Percentiles rank a stretch among this genome's conserved stretches.
Conservation (phyloP, 2,113 vertebrate genomes). For the Motacilla alba region DNA sequence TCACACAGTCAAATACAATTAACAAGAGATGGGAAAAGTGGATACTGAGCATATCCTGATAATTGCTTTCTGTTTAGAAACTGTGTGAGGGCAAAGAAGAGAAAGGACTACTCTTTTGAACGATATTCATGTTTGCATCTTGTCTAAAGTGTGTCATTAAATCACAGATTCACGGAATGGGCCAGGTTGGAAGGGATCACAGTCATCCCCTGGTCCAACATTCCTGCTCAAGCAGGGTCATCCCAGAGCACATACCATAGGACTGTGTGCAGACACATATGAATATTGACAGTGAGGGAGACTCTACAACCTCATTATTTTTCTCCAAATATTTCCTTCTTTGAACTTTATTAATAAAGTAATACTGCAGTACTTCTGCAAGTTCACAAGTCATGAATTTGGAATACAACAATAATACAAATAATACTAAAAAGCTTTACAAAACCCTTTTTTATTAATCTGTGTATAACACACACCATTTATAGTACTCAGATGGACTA, state of each 20-base stretch:
- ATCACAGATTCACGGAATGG: background rate
- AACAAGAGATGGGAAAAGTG: background rate
- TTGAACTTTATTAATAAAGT: background rate
- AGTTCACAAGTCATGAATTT: background rate
- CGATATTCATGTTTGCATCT: background rate
- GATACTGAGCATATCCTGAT: background rate
- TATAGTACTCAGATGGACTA: background rate
- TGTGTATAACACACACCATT: rapidly evolving
- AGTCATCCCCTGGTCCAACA: background rate
- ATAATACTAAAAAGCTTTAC: background rate
- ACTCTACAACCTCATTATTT: background rate
- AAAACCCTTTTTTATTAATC: background rate
- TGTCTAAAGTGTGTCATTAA: background rate
- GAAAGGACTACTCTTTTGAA: background rate
- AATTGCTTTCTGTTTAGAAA: background rate
- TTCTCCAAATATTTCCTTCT: background rate
- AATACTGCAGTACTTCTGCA: background rate
- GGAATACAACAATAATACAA: background rate
- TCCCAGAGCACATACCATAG: background rate
- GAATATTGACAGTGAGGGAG: background rate
- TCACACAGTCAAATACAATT: background rate
- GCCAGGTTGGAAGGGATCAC: background rate
- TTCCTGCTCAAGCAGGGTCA: background rate
- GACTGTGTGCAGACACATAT: no score
- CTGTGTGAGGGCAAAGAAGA: background rate